A percentile compares a stretch with the other conserved stretches of the same genome.
Conservation (phyloP, 2,113 vertebrate species). For the Donacobius atricapilla region DNA sequence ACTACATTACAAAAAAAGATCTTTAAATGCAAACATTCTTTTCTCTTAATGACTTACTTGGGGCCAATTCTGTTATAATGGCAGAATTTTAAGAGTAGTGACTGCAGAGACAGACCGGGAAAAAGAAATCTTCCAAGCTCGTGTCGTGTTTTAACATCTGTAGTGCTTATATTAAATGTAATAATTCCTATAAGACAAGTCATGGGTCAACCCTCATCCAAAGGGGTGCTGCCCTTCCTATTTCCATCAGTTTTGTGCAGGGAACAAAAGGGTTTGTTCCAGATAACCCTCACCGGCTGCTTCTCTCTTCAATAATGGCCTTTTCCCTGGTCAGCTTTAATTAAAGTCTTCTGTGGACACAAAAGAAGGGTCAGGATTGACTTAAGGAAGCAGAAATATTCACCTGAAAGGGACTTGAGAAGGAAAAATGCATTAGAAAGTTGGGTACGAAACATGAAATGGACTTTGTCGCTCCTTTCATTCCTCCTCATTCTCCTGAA, state of each 20-base stretch:
- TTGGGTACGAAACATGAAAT: not conserved
- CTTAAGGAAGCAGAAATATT: not conserved
- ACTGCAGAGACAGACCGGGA: not conserved
- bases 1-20: fast-evolving
- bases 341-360: not conserved
- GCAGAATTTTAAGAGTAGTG: not conserved
- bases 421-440: not conserved
- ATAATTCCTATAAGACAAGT: not conserved
- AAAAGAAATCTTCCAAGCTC: not conserved
- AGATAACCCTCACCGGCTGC: not conserved
- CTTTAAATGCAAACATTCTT: not conserved
- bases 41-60: not conserved
- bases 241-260: not conserved
- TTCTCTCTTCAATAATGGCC: not conserved
- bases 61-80: not conserved
- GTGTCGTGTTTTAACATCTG: fast-evolving
- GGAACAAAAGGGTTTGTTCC: not conserved
- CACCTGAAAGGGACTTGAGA: not conserved
- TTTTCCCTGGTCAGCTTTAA: not conserved
- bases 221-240: not conserved
- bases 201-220: not conserved
- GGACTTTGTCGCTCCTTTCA: not conserved
- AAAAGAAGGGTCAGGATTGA: not conserved
- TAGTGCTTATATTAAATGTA: not conserved
- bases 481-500: not conserved